Conservation (phyloP, 2,888 invertebrate species). For the Serrognathus titanus region DNA sequence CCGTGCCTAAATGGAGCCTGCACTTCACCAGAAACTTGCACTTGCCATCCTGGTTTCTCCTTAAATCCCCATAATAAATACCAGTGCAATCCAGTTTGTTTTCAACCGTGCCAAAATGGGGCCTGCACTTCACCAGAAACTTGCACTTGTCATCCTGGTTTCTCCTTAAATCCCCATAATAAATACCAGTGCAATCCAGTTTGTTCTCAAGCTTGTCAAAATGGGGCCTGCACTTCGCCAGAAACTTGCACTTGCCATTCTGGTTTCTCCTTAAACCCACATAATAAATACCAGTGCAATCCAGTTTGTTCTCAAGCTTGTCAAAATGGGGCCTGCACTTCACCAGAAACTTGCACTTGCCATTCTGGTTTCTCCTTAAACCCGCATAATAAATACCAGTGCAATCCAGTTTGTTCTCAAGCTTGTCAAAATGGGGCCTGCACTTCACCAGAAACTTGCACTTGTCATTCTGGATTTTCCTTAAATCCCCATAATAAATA, state of each 20-base stretch:
- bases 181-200: constrained; percentile 39
- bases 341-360: constrained; percentile 12
- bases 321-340: constrained; percentile 11
- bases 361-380: constrained; percentile 8
- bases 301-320: constrained; percentile 10
- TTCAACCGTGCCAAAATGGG: constrained; percentile 35
- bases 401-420: constrained; percentile 21
- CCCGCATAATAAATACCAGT: constrained; percentile 10
- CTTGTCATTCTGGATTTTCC: not conserved
- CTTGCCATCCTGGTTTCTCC: constrained; percentile 27
- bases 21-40: constrained; percentile 35
- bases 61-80: constrained; percentile 22
- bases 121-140: constrained; percentile 28
- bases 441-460: constrained; percentile 25
- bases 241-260: constrained; percentile 41
- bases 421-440: constrained; percentile 23
- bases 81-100: constrained; percentile 28
- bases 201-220: constrained; percentile 33
- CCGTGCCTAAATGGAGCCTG: constrained; percentile 29
- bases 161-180: constrained; percentile 4
- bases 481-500: constrained; percentile 10
- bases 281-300: constrained; percentile 11
- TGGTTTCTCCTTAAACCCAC: constrained; percentile 18
- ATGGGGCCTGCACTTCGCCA: constrained; percentile 25
- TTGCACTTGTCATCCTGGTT: constrained; percentile 27